These are phyloP conservation scores for Istiophorus platypterus DNA, from an alignment of 2,113 vertebrate species.

Conservation along the genomic window DNA sequence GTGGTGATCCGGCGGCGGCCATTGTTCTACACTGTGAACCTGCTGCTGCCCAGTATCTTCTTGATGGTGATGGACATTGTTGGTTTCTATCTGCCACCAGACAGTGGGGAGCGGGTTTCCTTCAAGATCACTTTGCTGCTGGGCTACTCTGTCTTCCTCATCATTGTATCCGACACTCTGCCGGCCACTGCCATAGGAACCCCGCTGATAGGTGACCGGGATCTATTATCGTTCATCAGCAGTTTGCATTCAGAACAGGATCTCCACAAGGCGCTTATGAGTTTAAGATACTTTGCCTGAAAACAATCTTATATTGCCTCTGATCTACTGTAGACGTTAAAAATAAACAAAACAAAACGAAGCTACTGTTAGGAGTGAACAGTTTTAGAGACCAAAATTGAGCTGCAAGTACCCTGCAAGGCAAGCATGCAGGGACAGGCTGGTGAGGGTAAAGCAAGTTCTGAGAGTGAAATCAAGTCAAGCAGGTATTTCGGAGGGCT, in stretches of 20 bases:
- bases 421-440: not conserved
- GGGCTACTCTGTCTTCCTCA: conserved; percentile 98
- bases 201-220: conserved; percentile 89
- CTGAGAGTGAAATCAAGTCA: not conserved
- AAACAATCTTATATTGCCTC: not conserved
- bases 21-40: conserved; percentile 94
- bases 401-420: not conserved
- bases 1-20: conserved; percentile 96
- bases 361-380: too few species aligned
- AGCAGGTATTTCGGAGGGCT: too few species aligned
- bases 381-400: too few species aligned
- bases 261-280: not conserved
- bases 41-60: conserved; percentile 96
- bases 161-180: conserved; percentile 95
- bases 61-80: conserved; percentile 97
- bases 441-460: not conserved
- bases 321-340: not conserved
- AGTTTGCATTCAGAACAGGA: conserved; percentile 5
- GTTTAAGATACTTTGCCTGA: not conserved
- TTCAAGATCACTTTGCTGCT: conserved; percentile 98
- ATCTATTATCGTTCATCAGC: not conserved
- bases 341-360: not conserved
- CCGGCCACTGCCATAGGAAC: conserved; percentile 96
- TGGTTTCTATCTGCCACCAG: conserved; percentile 97
- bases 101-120: conserved; percentile 97